Evolutionary conservation across 2,888 invertebrate species (phyloP).

Genomic region (Mythimna pallens): DNA sequence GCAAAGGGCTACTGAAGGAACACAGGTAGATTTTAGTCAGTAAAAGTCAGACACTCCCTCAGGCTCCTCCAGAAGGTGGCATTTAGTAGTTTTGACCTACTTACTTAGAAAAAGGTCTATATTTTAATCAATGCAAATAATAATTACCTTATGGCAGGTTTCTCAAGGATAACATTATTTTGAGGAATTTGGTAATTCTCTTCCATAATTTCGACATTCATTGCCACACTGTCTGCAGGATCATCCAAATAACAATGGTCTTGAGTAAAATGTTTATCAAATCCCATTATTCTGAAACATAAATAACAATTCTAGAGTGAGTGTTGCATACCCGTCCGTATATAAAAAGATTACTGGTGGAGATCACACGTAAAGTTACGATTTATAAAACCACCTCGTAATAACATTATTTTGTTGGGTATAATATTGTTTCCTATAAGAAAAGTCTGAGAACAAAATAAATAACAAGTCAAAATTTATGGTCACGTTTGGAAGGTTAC

Average conservation of each 20-base stretch:
- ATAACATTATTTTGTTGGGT: neutral
- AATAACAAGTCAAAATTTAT: constrained; percentile 18
- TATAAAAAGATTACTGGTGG: neutral
- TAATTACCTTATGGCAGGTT: constrained; percentile 54
- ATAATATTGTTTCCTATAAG: neutral
- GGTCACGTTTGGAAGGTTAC: constrained; percentile 36
- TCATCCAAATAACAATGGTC: constrained; percentile 63
- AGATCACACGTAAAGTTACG: neutral
- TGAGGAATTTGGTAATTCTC: constrained; percentile 57
- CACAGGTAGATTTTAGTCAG: too few relatives aligned
- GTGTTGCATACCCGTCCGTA: neutral
- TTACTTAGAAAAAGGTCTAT: neutral
- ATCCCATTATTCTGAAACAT: constrained; percentile 56
- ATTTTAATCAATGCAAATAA: neutral
- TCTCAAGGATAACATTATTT: constrained; percentile 53
- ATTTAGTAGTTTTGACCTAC: neutral
- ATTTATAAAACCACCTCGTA: neutral
- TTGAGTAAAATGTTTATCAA: constrained; percentile 61
- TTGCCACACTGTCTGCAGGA: constrained; percentile 56
- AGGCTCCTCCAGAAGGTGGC: neutral
- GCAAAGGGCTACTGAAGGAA: too few relatives aligned
- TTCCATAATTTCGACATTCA: constrained; percentile 68
- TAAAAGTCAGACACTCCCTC: too few relatives aligned
- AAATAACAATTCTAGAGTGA: neutral
- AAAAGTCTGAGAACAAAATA: constrained; percentile 10